Evolutionary conservation across 2,888 invertebrate genomes (phyloP).

Genomic region (Ichneumoninae sp.): DNA sequence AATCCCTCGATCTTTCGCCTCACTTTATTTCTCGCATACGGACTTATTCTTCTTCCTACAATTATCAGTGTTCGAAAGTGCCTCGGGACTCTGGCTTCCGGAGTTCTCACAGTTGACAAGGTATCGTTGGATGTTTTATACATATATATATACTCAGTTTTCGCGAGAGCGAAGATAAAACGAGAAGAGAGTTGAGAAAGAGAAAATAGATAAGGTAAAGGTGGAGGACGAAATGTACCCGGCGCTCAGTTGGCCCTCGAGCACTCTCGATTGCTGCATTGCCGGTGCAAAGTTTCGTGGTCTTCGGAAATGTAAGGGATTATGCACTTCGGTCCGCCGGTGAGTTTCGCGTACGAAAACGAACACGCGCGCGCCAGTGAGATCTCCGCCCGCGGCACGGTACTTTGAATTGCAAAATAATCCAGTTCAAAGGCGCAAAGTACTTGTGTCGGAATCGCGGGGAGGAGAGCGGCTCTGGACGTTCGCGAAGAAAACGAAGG

Average conservation of each 20-base stretch:
- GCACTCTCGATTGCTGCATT: constrained; percentile 37
- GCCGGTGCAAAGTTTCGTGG: constrained; percentile 59
- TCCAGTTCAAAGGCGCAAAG: constrained; percentile 68
- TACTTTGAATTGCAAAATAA: constrained; percentile 70
- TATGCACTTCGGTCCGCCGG: constrained; percentile 60
- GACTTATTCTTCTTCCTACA: neutral
- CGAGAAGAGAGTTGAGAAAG: constrained; percentile 19
- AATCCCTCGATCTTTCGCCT: neutral
- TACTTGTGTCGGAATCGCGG: constrained; percentile 48
- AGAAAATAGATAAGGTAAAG: constrained; percentile 30
- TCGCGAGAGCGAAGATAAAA: constrained; percentile 20
- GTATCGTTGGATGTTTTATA: constrained; percentile 18
- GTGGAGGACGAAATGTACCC: constrained; percentile 41
- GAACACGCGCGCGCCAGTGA: constrained; percentile 29
- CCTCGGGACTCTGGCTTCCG: neutral
- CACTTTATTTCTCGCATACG: neutral
- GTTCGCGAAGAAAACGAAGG: constrained; percentile 31
- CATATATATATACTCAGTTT: constrained; percentile 17
- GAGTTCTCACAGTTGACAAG: neutral
- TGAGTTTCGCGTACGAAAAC: constrained; percentile 45
- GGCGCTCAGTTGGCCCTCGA: constrained; percentile 54
- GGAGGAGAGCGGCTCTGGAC: constrained; percentile 14
- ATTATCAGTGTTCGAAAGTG: neutral
- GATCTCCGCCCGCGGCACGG: constrained; percentile 34
- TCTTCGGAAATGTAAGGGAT: constrained; percentile 68